Conservation (phyloP, 2,113 vertebrate species). For the Rhineura floridana region DNA sequence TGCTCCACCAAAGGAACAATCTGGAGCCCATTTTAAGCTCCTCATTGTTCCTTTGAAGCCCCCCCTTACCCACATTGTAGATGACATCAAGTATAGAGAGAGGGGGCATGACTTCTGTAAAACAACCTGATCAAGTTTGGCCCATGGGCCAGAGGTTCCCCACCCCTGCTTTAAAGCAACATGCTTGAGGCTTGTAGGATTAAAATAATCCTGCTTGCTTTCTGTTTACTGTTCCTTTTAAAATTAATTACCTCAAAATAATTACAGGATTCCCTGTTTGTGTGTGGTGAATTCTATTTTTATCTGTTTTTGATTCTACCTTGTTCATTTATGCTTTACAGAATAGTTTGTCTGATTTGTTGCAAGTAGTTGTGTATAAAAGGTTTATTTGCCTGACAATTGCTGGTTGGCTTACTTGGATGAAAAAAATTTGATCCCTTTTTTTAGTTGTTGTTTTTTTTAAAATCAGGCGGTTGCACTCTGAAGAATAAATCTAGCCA, state of each 20-base stretch:
- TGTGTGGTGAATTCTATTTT: neutral
- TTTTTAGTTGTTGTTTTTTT: neutral
- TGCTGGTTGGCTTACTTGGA: neutral
- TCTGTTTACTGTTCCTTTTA: neutral
- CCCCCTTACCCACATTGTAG: too few species aligned
- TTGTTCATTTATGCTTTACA: neutral
- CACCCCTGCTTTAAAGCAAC: neutral
- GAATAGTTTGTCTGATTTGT: neutral
- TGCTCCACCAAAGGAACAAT: too few species aligned
- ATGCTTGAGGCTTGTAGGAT: neutral
- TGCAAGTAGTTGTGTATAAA: neutral
- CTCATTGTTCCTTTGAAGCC: too few species aligned
- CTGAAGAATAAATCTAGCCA: conserved; percentile 84
- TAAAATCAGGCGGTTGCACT: conserved; percentile 86
- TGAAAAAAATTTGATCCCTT: too few species aligned
- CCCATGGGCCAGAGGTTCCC: too few species aligned
- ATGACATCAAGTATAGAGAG: too few species aligned
- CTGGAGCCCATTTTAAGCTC: too few species aligned
- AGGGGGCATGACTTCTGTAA: too few species aligned
- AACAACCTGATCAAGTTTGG: too few species aligned
- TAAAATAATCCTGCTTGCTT: neutral
- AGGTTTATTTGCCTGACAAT: neutral
- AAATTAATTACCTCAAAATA: neutral
- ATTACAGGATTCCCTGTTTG: neutral
- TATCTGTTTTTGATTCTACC: neutral